Base-by-base conservation (phyloP, 1,140 invertebrate genomes). In the Drosophila gunungcola region DNA sequence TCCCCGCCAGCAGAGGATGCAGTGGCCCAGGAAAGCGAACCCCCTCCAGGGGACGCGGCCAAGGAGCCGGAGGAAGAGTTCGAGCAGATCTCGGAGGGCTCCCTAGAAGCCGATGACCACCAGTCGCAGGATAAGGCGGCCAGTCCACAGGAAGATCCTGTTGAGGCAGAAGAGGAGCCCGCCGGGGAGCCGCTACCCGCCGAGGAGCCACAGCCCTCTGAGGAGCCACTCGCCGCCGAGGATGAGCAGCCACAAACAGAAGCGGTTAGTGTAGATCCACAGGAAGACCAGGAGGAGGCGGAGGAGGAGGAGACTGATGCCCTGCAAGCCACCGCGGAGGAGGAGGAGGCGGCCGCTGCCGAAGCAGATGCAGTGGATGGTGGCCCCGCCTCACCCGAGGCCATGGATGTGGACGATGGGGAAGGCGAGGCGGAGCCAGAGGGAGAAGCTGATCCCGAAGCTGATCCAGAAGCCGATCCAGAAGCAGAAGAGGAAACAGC, bases 401-500 rank as follows among this genome's bases (percentile, higher is more conserved):
- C 91, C 11, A 85, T 85, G 89, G 91, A 92, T 29, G 91, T 85
- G 60, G 91, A 92, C 60, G 92, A 80, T n/a, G 77, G 38, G 43
- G 73, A 73, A 48, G 72, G 46, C 10, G 64, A 75, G 38, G 36
- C 46, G 11, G 70, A 51, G 10, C 48, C 43, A 5, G 62, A 77
- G 12, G 41, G 5, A n/a, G 75, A 80, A 57, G 54, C 56, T 43
- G 43, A 48, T 12, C 11, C 3, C 2, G 73, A 34, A 11, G 68
- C 25, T 6, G 60, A 10, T n/a, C 12, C 1, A 6, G 78, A 65
- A 21, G 43, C 9, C 9, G 25, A 43, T 32, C 52, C 39, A 0
- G 58, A 65, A 39, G 54, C 7, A 13, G 73, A 80, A 7, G 60
- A 77, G 25, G 63, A 55, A 2, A 6, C 25, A 39, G 46, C 65